Evolutionary conservation across 2,113 vertebrate species (phyloP), one percentile per base, ranked within the genome.

Genomic region (Thalassarche chlororhynchos): DNA sequence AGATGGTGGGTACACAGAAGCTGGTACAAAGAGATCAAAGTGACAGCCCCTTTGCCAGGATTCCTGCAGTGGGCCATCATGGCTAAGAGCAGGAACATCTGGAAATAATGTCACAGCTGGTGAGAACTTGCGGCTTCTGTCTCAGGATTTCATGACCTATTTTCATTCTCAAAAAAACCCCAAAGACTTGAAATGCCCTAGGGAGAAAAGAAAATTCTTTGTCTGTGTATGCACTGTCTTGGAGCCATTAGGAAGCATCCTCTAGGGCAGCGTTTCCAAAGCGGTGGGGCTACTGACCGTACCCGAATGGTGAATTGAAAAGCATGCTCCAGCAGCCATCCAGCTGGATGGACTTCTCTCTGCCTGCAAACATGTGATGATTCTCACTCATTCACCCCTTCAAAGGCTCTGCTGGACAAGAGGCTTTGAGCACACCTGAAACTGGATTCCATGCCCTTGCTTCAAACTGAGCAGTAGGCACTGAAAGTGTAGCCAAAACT

Each of bases 61-160:
- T 78, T 84, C 90, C 94, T 84, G 70, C 65, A 14, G 84, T 49
- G 90, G 70, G 71, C 78, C 58, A 40, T 49, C 84, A 65, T 77
- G 49, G 24, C 42, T 64, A 18, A 66, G 90, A 87, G 54, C 90
- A 85, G 78, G 31, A 97, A 96, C 96, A 96, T 93, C 96, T 94
- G 95, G 92, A 94, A 97, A 80, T 61, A 72, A 57, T 91, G 75
- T 91, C 87, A 89, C 52, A 91, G 84, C 61, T 90, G 78, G 84
- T 64, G 69, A 89, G 25, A 31, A 79, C 54, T 57, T 87, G 36
- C 0, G 1, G 28, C 49, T 89, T 65, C 49, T 44, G 23, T 81
- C 66, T 85, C 40, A 60, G 72, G n/a, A 34, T 84, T 84, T 84
- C 49, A 20, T 61, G 29, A 84, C 65, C 55, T 84, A 13, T 52